Evolutionary conservation across 2,888 invertebrate species (phyloP).

Genomic region (Euproctis similis): DNA sequence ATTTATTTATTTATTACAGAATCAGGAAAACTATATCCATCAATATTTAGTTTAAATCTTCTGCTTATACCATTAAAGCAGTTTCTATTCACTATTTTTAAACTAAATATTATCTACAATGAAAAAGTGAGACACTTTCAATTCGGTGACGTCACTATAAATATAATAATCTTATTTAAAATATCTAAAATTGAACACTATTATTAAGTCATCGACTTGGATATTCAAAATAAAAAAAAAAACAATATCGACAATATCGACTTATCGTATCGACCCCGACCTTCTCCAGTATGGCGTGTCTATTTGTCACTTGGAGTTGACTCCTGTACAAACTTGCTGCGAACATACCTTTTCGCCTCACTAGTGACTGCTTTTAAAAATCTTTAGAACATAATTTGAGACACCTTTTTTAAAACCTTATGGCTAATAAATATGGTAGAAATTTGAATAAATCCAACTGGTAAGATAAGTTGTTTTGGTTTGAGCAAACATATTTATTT

Average conservation of each 20-base stretch:
- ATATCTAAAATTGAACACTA: conserved; percentile 51
- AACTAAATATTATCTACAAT: too few species aligned
- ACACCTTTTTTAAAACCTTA: conserved; percentile 18
- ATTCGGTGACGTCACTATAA: too few species aligned
- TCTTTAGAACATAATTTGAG: conserved; percentile 14
- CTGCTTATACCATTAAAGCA: too few species aligned
- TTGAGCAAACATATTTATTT: conserved; percentile 45
- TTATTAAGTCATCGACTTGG: conserved; percentile 66
- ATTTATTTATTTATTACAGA: too few species aligned
- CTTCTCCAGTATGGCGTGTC: conserved; percentile 65
- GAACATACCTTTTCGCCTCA: conserved; percentile 69
- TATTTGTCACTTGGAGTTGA: conserved; percentile 73
- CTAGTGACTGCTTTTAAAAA: conserved; percentile 28
- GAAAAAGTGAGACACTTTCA: too few species aligned
- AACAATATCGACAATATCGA: conserved; percentile 72
- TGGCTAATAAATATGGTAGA: conserved; percentile 8
- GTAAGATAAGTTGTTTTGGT: conserved; percentile 16
- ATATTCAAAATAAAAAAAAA: too few species aligned
- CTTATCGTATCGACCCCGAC: conserved; percentile 56
- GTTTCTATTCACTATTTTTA: too few species aligned
- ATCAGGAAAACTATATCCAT: too few species aligned
- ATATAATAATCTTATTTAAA: background rate
- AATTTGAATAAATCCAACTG: conserved; percentile 9
- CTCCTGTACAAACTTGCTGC: conserved; percentile 66
- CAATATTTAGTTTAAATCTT: too few species aligned